Evolutionary conservation across 2,797 vertebrate species (phyloP).

Genomic region (Mus caroli): DNA sequence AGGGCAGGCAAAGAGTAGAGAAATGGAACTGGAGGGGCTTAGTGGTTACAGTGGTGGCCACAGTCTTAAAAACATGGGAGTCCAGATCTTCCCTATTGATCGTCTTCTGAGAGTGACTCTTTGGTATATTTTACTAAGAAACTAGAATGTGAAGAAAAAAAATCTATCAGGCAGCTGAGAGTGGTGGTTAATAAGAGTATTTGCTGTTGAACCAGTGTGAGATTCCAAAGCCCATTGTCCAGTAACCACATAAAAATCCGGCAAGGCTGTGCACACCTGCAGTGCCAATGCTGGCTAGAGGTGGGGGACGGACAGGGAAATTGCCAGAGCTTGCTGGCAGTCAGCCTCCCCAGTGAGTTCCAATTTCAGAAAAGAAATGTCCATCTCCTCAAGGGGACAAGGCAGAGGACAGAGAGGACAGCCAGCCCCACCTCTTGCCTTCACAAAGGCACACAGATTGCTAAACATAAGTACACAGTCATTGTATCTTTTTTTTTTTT

Average conservation of each 20-base stretch:
- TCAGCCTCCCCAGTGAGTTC: background rate
- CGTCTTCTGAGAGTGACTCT: slow-evolving; percentile 13
- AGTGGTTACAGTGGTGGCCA: background rate
- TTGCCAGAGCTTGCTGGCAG: background rate
- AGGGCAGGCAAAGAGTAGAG: background rate
- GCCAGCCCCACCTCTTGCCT: background rate
- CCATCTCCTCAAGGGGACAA: background rate
- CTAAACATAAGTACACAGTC: background rate
- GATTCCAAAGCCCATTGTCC: background rate
- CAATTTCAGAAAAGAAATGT: background rate
- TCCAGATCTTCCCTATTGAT: background rate
- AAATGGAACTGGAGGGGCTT: background rate
- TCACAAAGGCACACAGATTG: background rate
- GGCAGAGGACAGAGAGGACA: background rate
- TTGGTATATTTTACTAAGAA: slow-evolving; percentile 42
- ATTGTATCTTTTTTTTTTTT: background rate
- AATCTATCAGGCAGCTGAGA: background rate
- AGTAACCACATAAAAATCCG: background rate
- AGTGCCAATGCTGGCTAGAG: background rate
- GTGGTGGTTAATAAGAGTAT: background rate
- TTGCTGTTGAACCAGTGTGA: background rate
- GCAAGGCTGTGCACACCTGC: background rate
- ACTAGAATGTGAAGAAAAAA: slow-evolving; percentile 20
- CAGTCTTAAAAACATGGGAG: background rate
- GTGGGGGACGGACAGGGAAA: background rate